phyloP scores from a whole-genome alignment of 2,113 vertebrate genomes.

The Myiozetetes cayanensis region DNA sequence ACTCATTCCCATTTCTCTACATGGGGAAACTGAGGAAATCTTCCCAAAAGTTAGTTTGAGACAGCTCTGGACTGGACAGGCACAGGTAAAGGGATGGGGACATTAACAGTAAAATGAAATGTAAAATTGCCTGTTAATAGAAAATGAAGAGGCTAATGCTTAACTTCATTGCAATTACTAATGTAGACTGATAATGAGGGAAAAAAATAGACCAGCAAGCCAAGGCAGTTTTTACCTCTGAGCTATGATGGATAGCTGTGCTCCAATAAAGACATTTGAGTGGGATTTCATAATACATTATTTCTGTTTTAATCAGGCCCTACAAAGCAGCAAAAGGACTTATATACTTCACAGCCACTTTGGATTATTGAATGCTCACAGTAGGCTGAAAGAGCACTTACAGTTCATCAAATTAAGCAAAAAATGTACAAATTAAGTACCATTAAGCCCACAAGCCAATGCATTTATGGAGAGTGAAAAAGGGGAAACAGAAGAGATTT shows the following conservation, averaged over 20 bases:
- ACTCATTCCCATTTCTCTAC: neutral
- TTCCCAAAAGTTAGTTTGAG: neutral
- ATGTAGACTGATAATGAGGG: neutral
- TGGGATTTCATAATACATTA: constrained; percentile 44
- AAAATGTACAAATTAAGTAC: constrained; percentile 47
- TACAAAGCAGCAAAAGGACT: constrained; percentile 32
- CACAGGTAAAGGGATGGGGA: neutral
- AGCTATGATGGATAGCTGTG: constrained; percentile 28
- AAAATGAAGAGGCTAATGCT: neutral
- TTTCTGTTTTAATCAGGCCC: constrained; percentile 57
- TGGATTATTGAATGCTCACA: constrained; percentile 44
- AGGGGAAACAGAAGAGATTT: neutral
- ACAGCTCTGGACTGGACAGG: neutral
- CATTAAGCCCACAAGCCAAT: constrained; percentile 37
- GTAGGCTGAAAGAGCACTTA: constrained; percentile 42
- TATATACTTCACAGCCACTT: constrained; percentile 41
- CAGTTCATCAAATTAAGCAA: constrained; percentile 62
- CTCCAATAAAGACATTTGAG: constrained; percentile 35
- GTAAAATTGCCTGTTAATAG: neutral
- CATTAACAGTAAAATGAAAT: neutral
- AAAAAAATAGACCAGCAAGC: neutral
- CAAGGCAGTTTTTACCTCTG: constrained; percentile 23
- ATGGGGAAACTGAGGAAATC: neutral
- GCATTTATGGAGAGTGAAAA: constrained; percentile 15
- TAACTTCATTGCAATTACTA: neutral